These are phyloP conservation scores for Notodonta dromedarius DNA, from an alignment of 2,888 invertebrate species.

Conservation along the genomic window DNA sequence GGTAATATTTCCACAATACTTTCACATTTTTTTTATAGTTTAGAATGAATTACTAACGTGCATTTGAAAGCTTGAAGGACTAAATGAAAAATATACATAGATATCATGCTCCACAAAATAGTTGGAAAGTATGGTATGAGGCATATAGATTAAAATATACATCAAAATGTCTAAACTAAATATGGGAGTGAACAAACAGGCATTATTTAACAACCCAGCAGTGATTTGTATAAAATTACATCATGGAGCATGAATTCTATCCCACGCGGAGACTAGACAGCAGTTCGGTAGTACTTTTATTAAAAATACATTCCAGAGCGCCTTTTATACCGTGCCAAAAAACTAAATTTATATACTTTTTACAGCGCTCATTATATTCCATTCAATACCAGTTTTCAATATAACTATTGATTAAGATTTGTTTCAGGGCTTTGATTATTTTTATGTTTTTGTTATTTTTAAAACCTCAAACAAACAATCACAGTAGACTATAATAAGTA, in stretches of 20 bases:
- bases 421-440: background rate
- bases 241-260: constrained; percentile 15
- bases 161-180: background rate
- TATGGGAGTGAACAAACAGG: constrained; percentile 4
- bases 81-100: too few relatives aligned
- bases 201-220: constrained; percentile 10
- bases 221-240: constrained; percentile 14
- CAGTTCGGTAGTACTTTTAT: constrained; percentile 19
- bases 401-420: background rate
- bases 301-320: constrained; percentile 25
- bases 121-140: too few relatives aligned
- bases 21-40: too few relatives aligned
- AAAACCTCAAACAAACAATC: too few relatives aligned
- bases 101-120: too few relatives aligned
- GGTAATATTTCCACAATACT: background rate
- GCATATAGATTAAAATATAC: too few relatives aligned
- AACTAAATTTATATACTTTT: background rate
- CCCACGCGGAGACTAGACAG: constrained; percentile 14
- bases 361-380: background rate
- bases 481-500: too few relatives aligned
- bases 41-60: too few relatives aligned
- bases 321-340: constrained; percentile 31
- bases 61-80: too few relatives aligned
- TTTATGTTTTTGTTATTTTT: too few relatives aligned
- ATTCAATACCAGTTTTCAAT: background rate